phyloP scores from a whole-genome alignment of 2,888 invertebrate genomes.

The Vesta saturnalis region DNA sequence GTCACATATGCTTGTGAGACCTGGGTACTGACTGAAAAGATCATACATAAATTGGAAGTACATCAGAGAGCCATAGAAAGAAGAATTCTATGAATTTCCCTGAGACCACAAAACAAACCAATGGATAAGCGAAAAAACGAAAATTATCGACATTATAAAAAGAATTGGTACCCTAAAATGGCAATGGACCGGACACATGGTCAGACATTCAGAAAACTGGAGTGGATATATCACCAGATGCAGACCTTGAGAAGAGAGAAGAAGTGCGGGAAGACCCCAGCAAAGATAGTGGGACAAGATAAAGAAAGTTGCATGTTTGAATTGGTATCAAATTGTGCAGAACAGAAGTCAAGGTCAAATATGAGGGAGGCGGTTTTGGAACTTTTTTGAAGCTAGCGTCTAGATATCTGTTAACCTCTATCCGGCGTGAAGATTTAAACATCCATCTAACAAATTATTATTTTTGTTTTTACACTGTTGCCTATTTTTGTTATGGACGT shows the following conservation, averaged over 20 bases:
- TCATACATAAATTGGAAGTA: no score
- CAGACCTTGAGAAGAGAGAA: not conserved
- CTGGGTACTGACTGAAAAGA: no score
- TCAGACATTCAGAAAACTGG: not conserved
- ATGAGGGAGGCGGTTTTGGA: not conserved
- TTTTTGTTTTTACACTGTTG: no score
- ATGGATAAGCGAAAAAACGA: not conserved
- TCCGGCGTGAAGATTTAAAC: no score
- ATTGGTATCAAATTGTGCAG: not conserved
- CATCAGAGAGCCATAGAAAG: not conserved
- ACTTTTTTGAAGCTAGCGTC: no score
- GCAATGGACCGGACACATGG: not conserved
- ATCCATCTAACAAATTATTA: no score
- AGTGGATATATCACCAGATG: not conserved
- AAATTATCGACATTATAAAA: slow-evolving; percentile 2
- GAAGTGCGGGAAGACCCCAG: not conserved
- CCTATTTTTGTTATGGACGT: no score
- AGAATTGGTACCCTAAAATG: not conserved
- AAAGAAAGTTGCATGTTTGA: no score
- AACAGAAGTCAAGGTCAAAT: no score
- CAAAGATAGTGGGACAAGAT: no score
- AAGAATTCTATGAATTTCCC: not conserved
- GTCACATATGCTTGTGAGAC: no score
- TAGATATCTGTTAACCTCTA: no score
- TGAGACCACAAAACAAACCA: not conserved